These are phyloP conservation scores for Bostrychus sinensis DNA, from an alignment of 2,113 vertebrate species.

Conservation along the genomic window DNA sequence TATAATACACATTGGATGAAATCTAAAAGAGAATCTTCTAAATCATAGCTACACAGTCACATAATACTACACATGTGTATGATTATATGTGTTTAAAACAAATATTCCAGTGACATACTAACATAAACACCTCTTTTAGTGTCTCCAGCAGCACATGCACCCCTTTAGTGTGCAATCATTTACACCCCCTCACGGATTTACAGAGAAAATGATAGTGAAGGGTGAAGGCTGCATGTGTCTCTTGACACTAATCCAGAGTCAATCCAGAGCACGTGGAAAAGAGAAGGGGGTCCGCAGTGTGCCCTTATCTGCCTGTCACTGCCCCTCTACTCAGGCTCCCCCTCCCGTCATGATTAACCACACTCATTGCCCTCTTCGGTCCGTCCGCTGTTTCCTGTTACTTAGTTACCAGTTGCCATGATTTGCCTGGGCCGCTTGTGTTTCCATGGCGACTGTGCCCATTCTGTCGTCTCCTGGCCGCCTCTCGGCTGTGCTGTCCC, in stretches of 20 bases:
- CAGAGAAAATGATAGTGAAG: constrained; percentile 46
- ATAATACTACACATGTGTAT: background rate
- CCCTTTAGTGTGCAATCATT: constrained; percentile 35
- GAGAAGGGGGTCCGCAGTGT: constrained; percentile 28
- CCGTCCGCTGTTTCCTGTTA: constrained; percentile 81
- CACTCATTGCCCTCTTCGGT: constrained; percentile 68
- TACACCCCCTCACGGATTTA: constrained; percentile 60
- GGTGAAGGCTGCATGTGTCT: constrained; percentile 47
- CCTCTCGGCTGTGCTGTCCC: constrained; percentile 74
- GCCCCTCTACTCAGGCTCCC: constrained; percentile 33
- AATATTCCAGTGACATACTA: background rate
- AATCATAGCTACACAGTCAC: background rate
- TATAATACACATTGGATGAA: background rate
- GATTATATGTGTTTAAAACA: background rate
- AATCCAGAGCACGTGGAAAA: constrained; percentile 35
- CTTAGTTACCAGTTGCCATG: constrained; percentile 84
- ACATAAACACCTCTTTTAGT: constrained; percentile 22
- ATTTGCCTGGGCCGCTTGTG: constrained; percentile 81
- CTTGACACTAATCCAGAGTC: constrained; percentile 59
- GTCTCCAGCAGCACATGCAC: constrained; percentile 22
- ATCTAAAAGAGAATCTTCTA: background rate
- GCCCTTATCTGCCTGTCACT: constrained; percentile 48
- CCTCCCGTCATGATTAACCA: constrained; percentile 71
- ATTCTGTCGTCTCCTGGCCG: constrained; percentile 79
- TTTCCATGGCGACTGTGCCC: constrained; percentile 82